Base-by-base conservation (phyloP, 1,140 invertebrate species). In the Lepeophtheirus salmonis region DNA sequence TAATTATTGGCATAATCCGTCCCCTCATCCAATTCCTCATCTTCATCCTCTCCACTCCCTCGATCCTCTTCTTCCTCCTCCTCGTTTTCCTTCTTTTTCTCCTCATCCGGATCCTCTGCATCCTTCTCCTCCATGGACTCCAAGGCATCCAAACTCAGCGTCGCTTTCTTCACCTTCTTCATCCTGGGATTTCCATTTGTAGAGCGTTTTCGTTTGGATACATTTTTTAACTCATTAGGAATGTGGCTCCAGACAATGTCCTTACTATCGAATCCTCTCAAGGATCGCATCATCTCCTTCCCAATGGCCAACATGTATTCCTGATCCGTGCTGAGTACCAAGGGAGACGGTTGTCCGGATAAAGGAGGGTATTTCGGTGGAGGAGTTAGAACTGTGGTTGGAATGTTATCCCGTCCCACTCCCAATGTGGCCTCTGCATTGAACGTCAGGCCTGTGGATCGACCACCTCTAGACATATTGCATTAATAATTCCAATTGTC, bases 1-100 rank as follows among this genome's bases (percentile, higher is more conserved):
- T 86, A 87, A 68, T 79, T 83, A 66, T 83, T 82, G 1, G 78
- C 79, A 71, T 87, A 87, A 70, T 83, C 80, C n/a, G 80, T 83
- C 18, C 80, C 81, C 63, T 81, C 78, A 64, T 81, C 80, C 78
- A 81, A 80, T 67, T 82, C 79, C 63, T 80, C 78, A 63, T 82
- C 79, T 54, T 64, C 60, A 52, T 64, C 59, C 14, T 61, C 57
- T 13, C 54, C 60, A 13, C 50, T 17, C 30, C 25, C 50, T 51
- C 55, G 20, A 51, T 50, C 54, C 21, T 65, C 41, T 22, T 57
- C 48, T 12, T 61, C 57, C 24, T 63, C 64, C 22, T 57, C 52
- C 3, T 61, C 53, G 17, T 65, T 54, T 12, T 51, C 57, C 16
- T 58, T 63, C 16, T 65, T 41, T 23, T 57, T 26, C 1, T 50